A percentile compares a stretch with the other conserved stretches of the same genome.
These are phyloP conservation scores for Phyllostomus discolor DNA, from an alignment of 2,113 vertebrate genomes.

Conservation along the genomic window DNA sequence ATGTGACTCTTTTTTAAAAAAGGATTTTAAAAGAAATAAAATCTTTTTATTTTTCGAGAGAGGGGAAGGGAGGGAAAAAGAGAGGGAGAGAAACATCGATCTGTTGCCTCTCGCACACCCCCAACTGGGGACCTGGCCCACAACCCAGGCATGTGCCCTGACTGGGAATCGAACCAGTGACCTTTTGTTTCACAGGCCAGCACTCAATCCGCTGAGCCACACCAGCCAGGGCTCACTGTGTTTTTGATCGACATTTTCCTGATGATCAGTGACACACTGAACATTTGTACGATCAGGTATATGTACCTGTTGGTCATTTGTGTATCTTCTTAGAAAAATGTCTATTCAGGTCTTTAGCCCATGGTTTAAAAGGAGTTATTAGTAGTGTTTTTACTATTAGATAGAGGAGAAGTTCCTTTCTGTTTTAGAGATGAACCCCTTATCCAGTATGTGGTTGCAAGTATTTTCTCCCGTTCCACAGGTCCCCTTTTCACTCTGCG, in stretches of 20 bases:
- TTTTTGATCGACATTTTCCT: not conserved
- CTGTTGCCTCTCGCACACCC: no score
- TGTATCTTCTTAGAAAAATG: not conserved
- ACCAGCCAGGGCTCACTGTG: not conserved
- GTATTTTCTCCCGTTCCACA: not conserved
- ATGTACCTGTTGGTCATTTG: not conserved
- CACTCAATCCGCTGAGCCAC: no score
- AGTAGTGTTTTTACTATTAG: not conserved
- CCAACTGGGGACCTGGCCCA: no score
- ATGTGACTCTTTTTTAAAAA: no score
- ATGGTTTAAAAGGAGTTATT: not conserved
- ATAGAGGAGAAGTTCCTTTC: not conserved
- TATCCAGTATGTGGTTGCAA: not conserved
- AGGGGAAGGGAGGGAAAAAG: no score
- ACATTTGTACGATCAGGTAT: not conserved
- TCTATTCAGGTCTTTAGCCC: not conserved
- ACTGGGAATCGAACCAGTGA: no score
- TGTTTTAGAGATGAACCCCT: not conserved
- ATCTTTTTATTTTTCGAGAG: no score
- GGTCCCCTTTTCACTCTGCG: not conserved
- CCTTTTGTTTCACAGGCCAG: no score
- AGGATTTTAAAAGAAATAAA: no score
- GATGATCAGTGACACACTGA: not conserved
- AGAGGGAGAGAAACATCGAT: no score
- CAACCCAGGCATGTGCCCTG: no score